phyloP scores from a whole-genome alignment of 2,888 invertebrate genomes.

The Drosophila imparisetae region DNA sequence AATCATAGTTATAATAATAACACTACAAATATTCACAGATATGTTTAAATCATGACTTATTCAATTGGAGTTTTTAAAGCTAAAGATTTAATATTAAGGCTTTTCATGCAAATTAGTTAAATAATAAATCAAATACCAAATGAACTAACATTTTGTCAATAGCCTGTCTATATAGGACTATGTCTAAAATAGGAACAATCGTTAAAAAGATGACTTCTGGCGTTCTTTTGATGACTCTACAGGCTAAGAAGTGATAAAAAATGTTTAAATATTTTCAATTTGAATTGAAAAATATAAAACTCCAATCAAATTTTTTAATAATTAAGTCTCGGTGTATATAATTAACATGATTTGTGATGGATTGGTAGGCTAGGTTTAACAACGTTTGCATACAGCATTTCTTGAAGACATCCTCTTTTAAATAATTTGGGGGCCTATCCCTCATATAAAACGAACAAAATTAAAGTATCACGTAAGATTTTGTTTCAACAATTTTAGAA shows the following conservation, averaged over 20 bases:
- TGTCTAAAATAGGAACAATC: neutral
- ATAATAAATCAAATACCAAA: neutral
- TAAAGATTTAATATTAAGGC: too few species aligned
- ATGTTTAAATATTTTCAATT: neutral
- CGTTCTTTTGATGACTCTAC: neutral
- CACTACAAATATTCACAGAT: neutral
- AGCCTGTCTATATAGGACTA: neutral
- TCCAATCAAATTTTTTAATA: neutral
- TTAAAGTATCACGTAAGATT: too few species aligned
- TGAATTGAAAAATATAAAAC: neutral
- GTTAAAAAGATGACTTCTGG: neutral
- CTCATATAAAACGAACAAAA: neutral
- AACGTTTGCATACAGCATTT: rapidly evolving
- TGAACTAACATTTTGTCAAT: too few species aligned
- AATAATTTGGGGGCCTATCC: too few species aligned
- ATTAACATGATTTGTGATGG: neutral
- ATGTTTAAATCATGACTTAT: neutral
- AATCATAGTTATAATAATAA: neutral
- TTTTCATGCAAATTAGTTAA: too few species aligned
- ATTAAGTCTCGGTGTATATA: neutral
- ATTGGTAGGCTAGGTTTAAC: neutral
- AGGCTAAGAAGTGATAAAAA: neutral
- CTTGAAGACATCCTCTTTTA: neutral
- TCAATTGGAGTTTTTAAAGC: neutral
- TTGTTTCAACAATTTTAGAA: too few species aligned